Evolutionary conservation across 2,113 vertebrate genomes (phyloP).

Genomic region (Cochlearius cochlearius): DNA sequence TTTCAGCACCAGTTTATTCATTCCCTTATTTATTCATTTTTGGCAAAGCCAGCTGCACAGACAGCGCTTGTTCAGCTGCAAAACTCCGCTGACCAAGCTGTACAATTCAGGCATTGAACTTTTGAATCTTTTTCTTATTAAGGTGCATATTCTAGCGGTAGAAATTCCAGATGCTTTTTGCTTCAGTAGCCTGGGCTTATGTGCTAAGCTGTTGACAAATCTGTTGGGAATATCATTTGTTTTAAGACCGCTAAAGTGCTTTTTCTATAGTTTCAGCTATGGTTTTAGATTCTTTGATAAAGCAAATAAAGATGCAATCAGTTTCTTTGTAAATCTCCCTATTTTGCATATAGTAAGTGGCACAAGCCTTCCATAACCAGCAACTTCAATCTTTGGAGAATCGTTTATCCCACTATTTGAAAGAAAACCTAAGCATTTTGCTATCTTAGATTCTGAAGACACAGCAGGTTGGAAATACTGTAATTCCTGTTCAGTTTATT

Average conservation of each 20-base stretch:
- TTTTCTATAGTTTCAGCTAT: conserved; percentile 66
- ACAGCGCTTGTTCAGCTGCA: conserved; percentile 50
- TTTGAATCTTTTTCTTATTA: conserved; percentile 50
- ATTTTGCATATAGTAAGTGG: conserved; percentile 71
- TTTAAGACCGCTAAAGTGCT: conserved; percentile 58
- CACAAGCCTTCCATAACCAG: conserved; percentile 53
- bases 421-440: conserved; percentile 69
- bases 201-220: not conserved
- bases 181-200: conserved; percentile 15
- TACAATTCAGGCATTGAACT: conserved; percentile 54
- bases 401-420: conserved; percentile 62
- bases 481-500: conserved; percentile 69
- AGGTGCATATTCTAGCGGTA: conserved; percentile 47
- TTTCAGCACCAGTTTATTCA: conserved; percentile 11
- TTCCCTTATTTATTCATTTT: conserved; percentile 56
- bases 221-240: conserved; percentile 39
- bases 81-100: conserved; percentile 66
- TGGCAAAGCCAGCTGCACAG: conserved; percentile 8
- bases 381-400: conserved; percentile 53
- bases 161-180: conserved; percentile 58
- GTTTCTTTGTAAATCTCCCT: conserved; percentile 70
- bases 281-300: conserved; percentile 65
- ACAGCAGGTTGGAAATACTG: conserved; percentile 70
- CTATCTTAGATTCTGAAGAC: conserved; percentile 67
- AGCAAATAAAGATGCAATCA: conserved; percentile 77